Conservation (phyloP, 2,888 invertebrate genomes). For the Zaprionus obscuricornis region DNA sequence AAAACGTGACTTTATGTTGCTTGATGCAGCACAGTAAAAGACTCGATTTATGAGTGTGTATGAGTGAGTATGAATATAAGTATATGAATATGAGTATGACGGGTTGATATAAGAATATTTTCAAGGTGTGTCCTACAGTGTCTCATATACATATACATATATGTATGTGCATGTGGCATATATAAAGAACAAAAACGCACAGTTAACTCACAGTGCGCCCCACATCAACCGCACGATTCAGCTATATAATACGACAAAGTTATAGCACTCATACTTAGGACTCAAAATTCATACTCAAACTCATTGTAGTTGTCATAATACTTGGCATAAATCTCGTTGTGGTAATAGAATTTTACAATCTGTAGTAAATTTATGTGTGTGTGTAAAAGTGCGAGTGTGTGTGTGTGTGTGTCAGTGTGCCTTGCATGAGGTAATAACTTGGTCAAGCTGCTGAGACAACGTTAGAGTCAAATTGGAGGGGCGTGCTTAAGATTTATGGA, state of each 20-base stretch:
- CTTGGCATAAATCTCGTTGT: conserved; percentile 55
- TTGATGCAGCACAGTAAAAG: conserved; percentile 18
- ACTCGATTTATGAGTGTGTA: no score
- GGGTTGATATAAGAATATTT: no score
- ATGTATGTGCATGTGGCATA: no score
- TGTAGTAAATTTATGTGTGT: conserved; percentile 51
- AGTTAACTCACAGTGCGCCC: conserved; percentile 10
- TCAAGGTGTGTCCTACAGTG: conserved; percentile 59
- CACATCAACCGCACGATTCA: conserved; percentile 2
- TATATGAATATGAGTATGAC: no score
- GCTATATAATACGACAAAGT: conserved; percentile 28
- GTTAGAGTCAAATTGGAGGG: conserved; percentile 1
- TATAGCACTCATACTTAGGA: no score
- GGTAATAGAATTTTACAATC: conserved; percentile 61
- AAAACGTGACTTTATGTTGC: conserved; percentile 64
- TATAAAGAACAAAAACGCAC: no score
- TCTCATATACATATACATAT: conserved; percentile 9
- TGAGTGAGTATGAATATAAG: no score
- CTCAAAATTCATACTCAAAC: background rate
- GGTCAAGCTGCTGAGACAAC: conserved; percentile 16
- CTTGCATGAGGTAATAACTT: conserved; percentile 17
- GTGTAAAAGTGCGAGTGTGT: conserved; percentile 2
- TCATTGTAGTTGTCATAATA: conserved; percentile 39
- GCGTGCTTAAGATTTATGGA: conserved; percentile 21
- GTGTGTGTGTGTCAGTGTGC: conserved; percentile 6